These are phyloP conservation scores for Notothenia rossii DNA, from an alignment of 2,113 vertebrate genomes.

Conservation along the genomic window DNA sequence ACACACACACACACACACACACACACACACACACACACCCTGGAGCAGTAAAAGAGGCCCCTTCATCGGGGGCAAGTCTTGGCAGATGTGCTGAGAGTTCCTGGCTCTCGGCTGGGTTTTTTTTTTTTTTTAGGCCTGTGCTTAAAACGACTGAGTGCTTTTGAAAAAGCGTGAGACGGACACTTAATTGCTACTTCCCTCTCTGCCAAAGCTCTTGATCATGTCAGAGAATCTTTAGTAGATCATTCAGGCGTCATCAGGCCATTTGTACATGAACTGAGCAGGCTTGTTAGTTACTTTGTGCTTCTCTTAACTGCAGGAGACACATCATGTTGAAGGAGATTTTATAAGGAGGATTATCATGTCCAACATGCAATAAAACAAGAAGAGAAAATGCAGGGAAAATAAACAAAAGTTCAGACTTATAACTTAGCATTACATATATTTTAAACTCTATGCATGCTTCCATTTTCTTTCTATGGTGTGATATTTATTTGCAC, in stretches of 20 bases:
- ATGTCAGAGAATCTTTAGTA: slow-evolving; percentile 19
- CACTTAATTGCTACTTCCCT: slow-evolving; percentile 9
- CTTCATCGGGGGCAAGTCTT: slow-evolving; percentile 68
- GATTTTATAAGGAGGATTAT: too few relatives aligned
- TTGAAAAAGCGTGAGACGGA: slow-evolving; percentile 4
- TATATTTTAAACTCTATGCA: neutral
- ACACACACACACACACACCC: too few relatives aligned
- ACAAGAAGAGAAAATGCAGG: neutral
- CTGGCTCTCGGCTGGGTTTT: slow-evolving; percentile 70
- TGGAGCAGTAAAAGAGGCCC: slow-evolving; percentile 44
- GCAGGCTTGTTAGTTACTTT: neutral
- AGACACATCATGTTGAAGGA: neutral
- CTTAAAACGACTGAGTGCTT: slow-evolving; percentile 75
- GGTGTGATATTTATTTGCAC: neutral
- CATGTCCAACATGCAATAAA: neutral
- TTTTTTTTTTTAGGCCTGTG: slow-evolving; percentile 71
- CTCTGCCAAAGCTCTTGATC: slow-evolving; percentile 23
- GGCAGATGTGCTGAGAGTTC: slow-evolving; percentile 74
- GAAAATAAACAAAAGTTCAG: neutral
- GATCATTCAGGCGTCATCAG: slow-evolving; percentile 12
- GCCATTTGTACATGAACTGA: slow-evolving; percentile 2
- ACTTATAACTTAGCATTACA: neutral
- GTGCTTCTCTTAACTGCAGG: neutral
- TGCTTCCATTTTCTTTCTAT: neutral
- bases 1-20: too few relatives aligned